Base-by-base conservation (phyloP, 2,113 vertebrate species). In the Amphiprion ocellaris region DNA sequence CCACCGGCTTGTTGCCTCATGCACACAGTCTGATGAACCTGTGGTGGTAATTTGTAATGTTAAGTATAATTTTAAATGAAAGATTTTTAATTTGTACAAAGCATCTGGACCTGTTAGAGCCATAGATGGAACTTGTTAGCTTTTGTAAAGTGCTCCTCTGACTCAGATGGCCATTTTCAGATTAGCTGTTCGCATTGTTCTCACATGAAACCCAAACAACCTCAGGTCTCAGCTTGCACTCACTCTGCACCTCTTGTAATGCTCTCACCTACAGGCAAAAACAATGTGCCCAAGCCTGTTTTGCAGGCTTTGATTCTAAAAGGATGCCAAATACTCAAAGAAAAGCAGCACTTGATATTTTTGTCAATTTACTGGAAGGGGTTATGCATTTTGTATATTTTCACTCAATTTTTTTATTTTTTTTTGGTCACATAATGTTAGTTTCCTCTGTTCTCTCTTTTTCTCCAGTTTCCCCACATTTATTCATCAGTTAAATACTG, bases 261-360 rank as follows among this genome's bases (percentile, higher is more conserved):
- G 46, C 66, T 60, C 68, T 53, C 46, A 54, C 46, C 66, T 74
- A 28, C 58, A 65, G 24, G 55, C 19, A 47, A 15, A 26, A 79
- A 67, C 65, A 72, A 56, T 69, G 76, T 74, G 47, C 72, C 69
- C 1, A 0, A 84, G 69, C 83, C 86, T 62, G 84, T 89, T 90
- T n/a, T 21, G 66, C 86, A 79, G 77, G 64, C 14, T 41, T 33
- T 24, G 14, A 33, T 75, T 33, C 58, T 55, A 1, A 58, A 74
- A n/a, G 33, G 10, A 2, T 59, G 54, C 37, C 7, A 53, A 15
- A 26, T 21, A 26, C 52, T 55, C 0, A 26, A 30, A 44, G 1
- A 60, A 21, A 23, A 64, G 3, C 24, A 63, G 5, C 14, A 7
- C 14, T 55, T 28, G 4, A 14, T 37, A 26, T 56, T 46, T 19